Percentiles rank a stretch among this genome's conserved stretches.
Evolutionary conservation across 1,140 invertebrate genomes (phyloP).

Genomic region (Portunus trituberculatus): DNA sequence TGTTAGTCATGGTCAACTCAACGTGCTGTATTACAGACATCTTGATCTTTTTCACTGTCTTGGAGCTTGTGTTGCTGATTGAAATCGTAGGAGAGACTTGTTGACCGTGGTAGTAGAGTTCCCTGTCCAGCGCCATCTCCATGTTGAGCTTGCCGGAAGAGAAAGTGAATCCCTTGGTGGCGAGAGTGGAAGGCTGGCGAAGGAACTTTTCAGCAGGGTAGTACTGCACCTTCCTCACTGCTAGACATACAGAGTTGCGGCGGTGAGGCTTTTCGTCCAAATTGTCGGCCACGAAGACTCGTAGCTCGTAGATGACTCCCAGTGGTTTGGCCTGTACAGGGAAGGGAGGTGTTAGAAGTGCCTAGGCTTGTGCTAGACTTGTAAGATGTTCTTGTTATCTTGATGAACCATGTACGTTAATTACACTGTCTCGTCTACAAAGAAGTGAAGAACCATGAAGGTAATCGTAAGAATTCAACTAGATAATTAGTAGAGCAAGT

Average conservation of each 20-base stretch:
- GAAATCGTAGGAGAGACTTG: slow-evolving; percentile 92
- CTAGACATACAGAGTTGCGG: slow-evolving; percentile 87
- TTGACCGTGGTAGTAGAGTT: slow-evolving; percentile 97
- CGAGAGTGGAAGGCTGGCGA: slow-evolving; percentile 91
- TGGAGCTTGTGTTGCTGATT: slow-evolving; percentile 92
- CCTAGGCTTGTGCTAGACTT: too few species aligned
- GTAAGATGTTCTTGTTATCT: too few species aligned
- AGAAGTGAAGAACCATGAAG: too few species aligned
- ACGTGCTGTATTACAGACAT: slow-evolving; percentile 92
- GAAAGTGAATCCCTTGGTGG: slow-evolving; percentile 96
- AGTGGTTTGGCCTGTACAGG: slow-evolving; percentile 89
- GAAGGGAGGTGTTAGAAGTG: background rate
- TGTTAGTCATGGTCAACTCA: slow-evolving; percentile 96
- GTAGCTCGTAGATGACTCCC: slow-evolving; percentile 94
- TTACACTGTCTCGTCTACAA: too few species aligned
- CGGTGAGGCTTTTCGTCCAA: slow-evolving; percentile 93
- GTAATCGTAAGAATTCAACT: too few species aligned
- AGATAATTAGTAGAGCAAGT: too few species aligned
- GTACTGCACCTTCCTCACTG: slow-evolving; percentile 85
- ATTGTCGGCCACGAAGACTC: slow-evolving; percentile 90
- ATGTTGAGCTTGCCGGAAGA: slow-evolving; percentile 89
- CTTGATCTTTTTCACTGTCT: slow-evolving; percentile 92
- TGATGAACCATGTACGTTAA: too few species aligned
- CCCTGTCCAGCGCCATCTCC: slow-evolving; percentile 98
- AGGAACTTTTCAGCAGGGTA: slow-evolving; percentile 86